phyloP scores from a whole-genome alignment of 2,113 vertebrate genomes.

The Archocentrus centrarchus region DNA sequence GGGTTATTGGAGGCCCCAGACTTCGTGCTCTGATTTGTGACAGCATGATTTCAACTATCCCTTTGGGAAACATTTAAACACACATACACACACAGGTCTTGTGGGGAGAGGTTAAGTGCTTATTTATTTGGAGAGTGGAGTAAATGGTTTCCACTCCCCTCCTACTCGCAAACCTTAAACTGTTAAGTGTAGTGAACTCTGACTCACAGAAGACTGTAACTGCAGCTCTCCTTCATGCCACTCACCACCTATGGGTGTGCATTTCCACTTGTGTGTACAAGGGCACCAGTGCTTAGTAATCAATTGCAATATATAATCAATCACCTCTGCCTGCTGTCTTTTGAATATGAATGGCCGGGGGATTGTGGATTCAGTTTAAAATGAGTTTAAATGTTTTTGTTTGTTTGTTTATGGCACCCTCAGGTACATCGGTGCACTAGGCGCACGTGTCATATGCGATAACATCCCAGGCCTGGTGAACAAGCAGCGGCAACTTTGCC shows the following conservation, averaged over 20 bases:
- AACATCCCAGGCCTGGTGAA: conserved; percentile 97
- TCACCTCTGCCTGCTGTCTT: neutral
- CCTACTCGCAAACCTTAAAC: conserved; percentile 71
- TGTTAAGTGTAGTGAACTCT: conserved; percentile 78
- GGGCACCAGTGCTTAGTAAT: neutral
- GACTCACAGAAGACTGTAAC: conserved; percentile 66
- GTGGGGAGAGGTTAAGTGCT: conserved; percentile 79
- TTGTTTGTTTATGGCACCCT: neutral
- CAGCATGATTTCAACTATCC: conserved; percentile 57
- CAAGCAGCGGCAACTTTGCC: conserved; percentile 96
- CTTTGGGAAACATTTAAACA: conserved; percentile 61
- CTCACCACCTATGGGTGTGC: conserved; percentile 22
- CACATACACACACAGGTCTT: conserved; percentile 63
- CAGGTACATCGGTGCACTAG: conserved; percentile 96
- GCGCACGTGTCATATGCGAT: conserved; percentile 95
- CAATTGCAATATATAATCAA: neutral
- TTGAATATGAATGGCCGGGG: rapidly evolving
- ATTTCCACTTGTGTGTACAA: conserved; percentile 6
- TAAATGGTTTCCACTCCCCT: conserved; percentile 77
- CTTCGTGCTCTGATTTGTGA: conserved; percentile 72
- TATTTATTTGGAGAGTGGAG: conserved; percentile 78
- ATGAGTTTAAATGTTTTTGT: neutral
- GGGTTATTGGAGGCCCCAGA: conserved; percentile 69
- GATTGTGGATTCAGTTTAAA: neutral
- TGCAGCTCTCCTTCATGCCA: conserved; percentile 40